A percentile compares a stretch with the other conserved stretches of the same genome.
phyloP scores from a whole-genome alignment of 2,888 invertebrate genomes.

The Agonopterix alstromeriana region DNA sequence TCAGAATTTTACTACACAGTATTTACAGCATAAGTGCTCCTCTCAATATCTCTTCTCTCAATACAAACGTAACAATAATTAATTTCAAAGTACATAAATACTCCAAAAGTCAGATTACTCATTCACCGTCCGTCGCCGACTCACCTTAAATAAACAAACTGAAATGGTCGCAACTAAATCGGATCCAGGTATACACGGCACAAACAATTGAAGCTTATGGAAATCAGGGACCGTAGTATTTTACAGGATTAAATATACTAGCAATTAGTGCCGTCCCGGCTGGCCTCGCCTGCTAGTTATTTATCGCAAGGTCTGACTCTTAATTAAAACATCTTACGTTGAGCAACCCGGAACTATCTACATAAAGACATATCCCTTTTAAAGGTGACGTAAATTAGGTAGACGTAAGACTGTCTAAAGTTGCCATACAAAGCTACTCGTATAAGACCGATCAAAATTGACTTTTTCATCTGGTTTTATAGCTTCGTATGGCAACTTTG shows the following conservation, averaged over 20 bases:
- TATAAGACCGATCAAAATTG: too few relatives aligned
- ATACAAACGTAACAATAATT: not conserved
- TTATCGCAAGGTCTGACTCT: conserved; percentile 70
- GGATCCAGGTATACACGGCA: conserved; percentile 53
- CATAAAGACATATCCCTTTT: conserved; percentile 37
- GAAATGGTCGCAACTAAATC: conserved; percentile 61
- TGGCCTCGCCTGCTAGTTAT: conserved; percentile 53
- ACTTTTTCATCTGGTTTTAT: too few relatives aligned
- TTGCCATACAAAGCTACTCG: too few relatives aligned
- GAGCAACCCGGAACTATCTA: conserved; percentile 52
- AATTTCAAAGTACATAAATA: conserved; percentile 26
- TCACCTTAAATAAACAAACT: conserved; percentile 47
- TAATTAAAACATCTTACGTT: conserved; percentile 75
- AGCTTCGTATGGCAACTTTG: too few relatives aligned
- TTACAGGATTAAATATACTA: conserved; percentile 73
- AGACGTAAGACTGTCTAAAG: too few relatives aligned
- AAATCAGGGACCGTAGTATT: conserved; percentile 69
- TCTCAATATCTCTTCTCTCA: too few relatives aligned
- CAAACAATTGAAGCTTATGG: conserved; percentile 74
- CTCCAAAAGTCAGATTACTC: conserved; percentile 40
- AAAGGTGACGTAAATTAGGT: conserved; percentile 53
- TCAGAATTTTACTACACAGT: too few relatives aligned
- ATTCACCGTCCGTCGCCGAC: conserved; percentile 43
- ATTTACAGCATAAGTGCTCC: too few relatives aligned
- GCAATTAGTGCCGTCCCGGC: conserved; percentile 63